Evolutionary conservation across 1,140 invertebrate species (phyloP).

Genomic region (Eriocheir sinensis): DNA sequence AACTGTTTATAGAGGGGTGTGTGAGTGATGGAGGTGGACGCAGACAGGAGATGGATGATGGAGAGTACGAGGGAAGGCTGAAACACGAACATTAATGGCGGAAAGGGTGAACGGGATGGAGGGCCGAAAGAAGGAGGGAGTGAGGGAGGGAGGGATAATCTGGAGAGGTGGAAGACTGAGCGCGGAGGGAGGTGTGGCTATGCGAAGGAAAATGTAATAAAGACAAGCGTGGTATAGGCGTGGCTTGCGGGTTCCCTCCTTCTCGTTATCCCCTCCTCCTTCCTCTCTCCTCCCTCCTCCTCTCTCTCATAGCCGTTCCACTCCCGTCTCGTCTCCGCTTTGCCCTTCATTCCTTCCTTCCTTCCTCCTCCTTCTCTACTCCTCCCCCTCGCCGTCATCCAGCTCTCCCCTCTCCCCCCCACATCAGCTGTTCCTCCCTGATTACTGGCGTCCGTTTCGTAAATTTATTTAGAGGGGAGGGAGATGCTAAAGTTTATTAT

Average conservation of each 20-base stretch:
- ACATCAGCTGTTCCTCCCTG: background rate
- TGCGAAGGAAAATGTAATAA: too few relatives aligned
- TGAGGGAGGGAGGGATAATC: background rate
- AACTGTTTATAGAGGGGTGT: background rate
- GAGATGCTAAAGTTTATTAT: background rate
- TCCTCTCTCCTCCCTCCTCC: background rate
- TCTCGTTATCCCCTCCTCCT: background rate
- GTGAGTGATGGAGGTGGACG: background rate
- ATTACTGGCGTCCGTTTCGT: background rate
- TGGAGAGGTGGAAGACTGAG: too few relatives aligned
- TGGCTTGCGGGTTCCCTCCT: slow-evolving; percentile 2
- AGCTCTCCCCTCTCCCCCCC: background rate
- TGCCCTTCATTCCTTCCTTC: background rate
- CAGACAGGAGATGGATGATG: background rate
- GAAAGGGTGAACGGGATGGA: background rate
- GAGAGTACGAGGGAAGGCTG: background rate
- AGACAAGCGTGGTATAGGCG: background rate
- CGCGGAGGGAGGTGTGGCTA: too few relatives aligned
- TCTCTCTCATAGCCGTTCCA: too few relatives aligned
- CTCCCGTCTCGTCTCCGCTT: background rate
- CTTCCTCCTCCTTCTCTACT: background rate
- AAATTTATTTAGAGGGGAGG: background rate
- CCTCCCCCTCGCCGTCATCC: background rate
- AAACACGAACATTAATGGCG: slow-evolving; percentile 13
- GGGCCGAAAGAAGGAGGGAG: background rate